Percentiles rank a stretch among this genome's conserved stretches.
These are phyloP conservation scores for Adelges cooleyi DNA, from an alignment of 1,140 invertebrate species.

Conservation along the genomic window DNA sequence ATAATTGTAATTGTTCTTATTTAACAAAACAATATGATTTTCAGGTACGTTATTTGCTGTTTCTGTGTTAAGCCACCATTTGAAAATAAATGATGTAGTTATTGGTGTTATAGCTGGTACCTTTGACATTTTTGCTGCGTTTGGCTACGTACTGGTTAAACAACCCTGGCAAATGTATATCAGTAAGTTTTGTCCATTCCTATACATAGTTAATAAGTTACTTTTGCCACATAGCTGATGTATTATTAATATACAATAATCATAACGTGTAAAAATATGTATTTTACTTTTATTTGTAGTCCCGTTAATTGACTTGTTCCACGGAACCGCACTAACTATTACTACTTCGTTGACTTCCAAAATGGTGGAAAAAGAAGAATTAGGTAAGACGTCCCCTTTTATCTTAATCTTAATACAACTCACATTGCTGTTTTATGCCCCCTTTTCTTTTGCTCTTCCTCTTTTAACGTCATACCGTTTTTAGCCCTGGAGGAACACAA, in stretches of 20 bases:
- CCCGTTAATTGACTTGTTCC: slow-evolving; percentile 16
- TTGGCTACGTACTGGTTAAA: background rate
- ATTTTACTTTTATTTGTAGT: background rate
- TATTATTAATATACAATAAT: background rate
- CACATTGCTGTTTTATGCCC: too few species aligned
- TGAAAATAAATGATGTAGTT: slow-evolving; percentile 17
- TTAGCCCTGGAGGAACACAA: too few species aligned
- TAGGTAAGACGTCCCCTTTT: slow-evolving; percentile 27
- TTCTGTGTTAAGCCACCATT: background rate
- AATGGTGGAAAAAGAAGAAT: slow-evolving; percentile 26
- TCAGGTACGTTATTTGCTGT: slow-evolving; percentile 22
- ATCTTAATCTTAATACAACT: too few species aligned
- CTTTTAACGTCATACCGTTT: too few species aligned
- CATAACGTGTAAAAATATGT: background rate
- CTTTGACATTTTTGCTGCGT: slow-evolving; percentile 6
- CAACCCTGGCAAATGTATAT: slow-evolving; percentile 23
- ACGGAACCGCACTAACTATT: slow-evolving; percentile 25
- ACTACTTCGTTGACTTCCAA: slow-evolving; percentile 30
- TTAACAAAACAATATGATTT: too few species aligned
- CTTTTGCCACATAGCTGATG: too few species aligned
- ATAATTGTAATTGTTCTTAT: too few species aligned
- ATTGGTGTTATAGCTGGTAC: slow-evolving; percentile 9
- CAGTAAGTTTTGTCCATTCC: background rate
- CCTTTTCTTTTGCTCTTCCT: too few species aligned
- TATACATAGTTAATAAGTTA: too few species aligned